Percentiles rank a stretch among this genome's conserved stretches.
These are phyloP conservation scores for Zaprionus tsacasi DNA, from an alignment of 1,140 invertebrate genomes.

Conservation along the genomic window DNA sequence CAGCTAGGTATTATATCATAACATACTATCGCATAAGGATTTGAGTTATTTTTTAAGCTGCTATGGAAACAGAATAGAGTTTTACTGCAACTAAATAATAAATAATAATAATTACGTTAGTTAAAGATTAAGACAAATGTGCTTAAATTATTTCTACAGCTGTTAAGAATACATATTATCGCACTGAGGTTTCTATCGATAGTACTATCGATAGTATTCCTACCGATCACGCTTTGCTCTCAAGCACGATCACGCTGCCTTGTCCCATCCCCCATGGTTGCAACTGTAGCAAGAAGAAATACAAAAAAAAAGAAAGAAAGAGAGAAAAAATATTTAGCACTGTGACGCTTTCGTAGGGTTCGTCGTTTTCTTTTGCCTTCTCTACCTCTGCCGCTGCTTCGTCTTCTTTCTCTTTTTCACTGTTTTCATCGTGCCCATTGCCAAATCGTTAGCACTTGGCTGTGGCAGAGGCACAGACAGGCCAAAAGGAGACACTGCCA, in stretches of 20 bases:
- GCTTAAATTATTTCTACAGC: neutral
- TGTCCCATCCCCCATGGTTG: slow-evolving; percentile 53
- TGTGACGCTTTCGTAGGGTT: slow-evolving; percentile 46
- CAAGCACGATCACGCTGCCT: slow-evolving; percentile 38
- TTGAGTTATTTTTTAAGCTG: neutral
- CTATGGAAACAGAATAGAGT: neutral
- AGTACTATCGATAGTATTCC: too few species aligned
- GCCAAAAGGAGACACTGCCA: neutral
- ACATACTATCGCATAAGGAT: slow-evolving; percentile 1
- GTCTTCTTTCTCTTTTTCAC: slow-evolving; percentile 11
- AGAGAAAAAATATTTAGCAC: slow-evolving; percentile 62
- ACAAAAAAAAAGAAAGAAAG: slow-evolving; percentile 44
- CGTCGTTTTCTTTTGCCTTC: slow-evolving; percentile 12
- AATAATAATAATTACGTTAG: too few species aligned
- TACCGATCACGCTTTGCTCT: neutral
- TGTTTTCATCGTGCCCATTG: slow-evolving; percentile 59
- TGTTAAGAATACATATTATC: neutral
- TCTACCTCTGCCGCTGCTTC: slow-evolving; percentile 10
- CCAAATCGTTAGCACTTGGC: slow-evolving; percentile 82
- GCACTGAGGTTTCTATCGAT: neutral
- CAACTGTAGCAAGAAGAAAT: slow-evolving; percentile 31
- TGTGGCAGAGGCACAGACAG: slow-evolving; percentile 23
- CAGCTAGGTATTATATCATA: neutral
- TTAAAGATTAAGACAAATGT: too few species aligned
- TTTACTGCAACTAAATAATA: too few species aligned